Evolutionary conservation across 1,140 invertebrate species (phyloP).

Genomic region (Procambarus virginalis): DNA sequence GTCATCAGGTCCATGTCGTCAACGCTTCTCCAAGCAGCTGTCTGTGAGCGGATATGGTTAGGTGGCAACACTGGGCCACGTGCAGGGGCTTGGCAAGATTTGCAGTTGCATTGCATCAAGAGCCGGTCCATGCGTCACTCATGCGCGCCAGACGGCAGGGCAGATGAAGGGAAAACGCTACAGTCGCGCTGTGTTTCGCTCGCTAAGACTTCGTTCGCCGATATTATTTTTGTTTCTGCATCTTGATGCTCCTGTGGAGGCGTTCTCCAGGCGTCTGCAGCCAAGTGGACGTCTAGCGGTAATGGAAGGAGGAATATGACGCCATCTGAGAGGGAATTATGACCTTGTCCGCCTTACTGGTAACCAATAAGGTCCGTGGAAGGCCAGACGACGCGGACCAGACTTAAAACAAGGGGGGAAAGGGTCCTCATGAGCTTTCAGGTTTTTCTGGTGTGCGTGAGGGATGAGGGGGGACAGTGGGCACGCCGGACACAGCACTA

Average conservation of each 20-base stretch:
- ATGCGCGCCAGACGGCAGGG: slow-evolving; percentile 39
- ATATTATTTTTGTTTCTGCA: no score
- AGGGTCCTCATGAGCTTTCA: neutral
- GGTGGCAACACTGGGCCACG: slow-evolving; percentile 37
- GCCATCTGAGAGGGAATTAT: no score
- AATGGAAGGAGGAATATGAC: no score
- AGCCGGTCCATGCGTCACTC: slow-evolving; percentile 55
- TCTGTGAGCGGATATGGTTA: neutral
- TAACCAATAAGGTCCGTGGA: neutral
- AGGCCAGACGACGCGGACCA: neutral
- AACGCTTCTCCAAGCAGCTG: no score
- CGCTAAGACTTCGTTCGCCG: neutral
- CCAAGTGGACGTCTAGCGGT: no score
- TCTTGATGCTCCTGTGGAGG: no score
- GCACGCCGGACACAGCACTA: slow-evolving; percentile 30
- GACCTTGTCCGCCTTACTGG: no score
- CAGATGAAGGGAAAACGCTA: slow-evolving; percentile 20
- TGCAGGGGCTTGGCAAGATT: slow-evolving; percentile 62
- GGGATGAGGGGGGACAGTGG: slow-evolving; percentile 31
- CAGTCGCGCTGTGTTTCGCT: slow-evolving; percentile 28
- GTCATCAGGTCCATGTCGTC: no score
- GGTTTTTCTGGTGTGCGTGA: slow-evolving; percentile 32
- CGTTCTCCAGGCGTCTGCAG: no score
- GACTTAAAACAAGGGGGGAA: slow-evolving; percentile 13
- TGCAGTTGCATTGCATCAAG: slow-evolving; percentile 62